A percentile compares a stretch with the other conserved stretches of the same genome.
Conservation (phyloP, 2,888 invertebrate species). For the Drosophila fulvimacula region DNA sequence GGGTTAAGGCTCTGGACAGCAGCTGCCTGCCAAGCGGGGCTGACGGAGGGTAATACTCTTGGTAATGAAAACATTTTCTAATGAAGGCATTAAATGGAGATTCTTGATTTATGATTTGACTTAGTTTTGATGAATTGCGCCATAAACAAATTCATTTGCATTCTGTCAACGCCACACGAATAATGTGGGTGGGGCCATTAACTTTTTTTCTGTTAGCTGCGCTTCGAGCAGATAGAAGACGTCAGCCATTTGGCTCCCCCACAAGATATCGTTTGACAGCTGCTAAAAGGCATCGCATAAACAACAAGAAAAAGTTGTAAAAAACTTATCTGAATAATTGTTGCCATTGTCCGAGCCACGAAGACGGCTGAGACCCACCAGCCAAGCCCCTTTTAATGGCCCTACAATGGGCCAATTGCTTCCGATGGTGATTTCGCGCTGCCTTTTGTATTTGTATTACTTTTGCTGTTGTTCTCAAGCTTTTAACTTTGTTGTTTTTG, state of each 20-base stretch:
- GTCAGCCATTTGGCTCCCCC: slow-evolving; percentile 3
- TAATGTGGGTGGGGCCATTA: slow-evolving; percentile 17
- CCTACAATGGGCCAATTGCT: slow-evolving; percentile 59
- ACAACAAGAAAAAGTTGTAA: slow-evolving; percentile 44
- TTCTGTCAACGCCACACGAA: slow-evolving; percentile 24
- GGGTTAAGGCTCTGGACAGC: slow-evolving; percentile 16
- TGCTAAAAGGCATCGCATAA: slow-evolving; percentile 50
- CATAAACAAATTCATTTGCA: slow-evolving; percentile 47
- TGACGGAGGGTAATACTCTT: not conserved
- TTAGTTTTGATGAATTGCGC: slow-evolving; percentile 63
- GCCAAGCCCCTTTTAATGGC: slow-evolving; percentile 49
- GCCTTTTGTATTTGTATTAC: slow-evolving; percentile 15
- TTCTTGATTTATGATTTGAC: slow-evolving; percentile 60
- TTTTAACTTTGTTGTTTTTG: slow-evolving; percentile 14
- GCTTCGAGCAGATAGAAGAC: not conserved
- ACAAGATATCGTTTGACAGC: slow-evolving; percentile 45
- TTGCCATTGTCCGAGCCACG: slow-evolving; percentile 51
- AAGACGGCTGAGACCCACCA: slow-evolving; percentile 34
- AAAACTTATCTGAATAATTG: slow-evolving; percentile 69
- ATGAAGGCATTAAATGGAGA: slow-evolving; percentile 32
- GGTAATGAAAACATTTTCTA: slow-evolving; percentile 38
- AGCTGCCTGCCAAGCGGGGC: not conserved
- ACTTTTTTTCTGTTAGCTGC: slow-evolving; percentile 9
- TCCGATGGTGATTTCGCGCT: slow-evolving; percentile 33
- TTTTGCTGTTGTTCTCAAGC: slow-evolving; percentile 21